These are phyloP conservation scores for Etheostoma cragini DNA, from an alignment of 2,113 vertebrate genomes.

Conservation along the genomic window DNA sequence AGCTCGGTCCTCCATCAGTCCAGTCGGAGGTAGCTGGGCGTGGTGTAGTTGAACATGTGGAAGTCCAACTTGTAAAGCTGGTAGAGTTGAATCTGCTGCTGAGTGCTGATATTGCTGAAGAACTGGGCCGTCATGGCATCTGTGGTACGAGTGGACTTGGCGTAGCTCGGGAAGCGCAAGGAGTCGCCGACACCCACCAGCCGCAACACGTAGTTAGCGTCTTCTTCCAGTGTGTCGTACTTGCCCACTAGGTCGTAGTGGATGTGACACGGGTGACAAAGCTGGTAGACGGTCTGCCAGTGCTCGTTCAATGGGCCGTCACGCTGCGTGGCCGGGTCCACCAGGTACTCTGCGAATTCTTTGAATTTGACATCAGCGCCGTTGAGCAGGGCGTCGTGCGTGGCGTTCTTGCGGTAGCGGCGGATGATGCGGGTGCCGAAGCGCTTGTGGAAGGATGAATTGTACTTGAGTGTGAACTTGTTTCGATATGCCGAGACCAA, in stretches of 20 bases:
- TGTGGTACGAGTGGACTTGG: conserved; percentile 98
- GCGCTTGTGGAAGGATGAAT: conserved; percentile 97
- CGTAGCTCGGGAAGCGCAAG: conserved; percentile 93
- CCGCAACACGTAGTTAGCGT: conserved; percentile 91
- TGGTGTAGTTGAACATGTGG: conserved; percentile 99
- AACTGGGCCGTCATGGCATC: conserved; percentile 97
- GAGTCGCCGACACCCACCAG: conserved; percentile 89
- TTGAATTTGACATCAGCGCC: conserved; percentile 93
- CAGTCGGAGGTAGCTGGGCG: conserved; percentile 95
- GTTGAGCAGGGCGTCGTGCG: conserved; percentile 90
- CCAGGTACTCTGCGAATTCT: conserved; percentile 94
- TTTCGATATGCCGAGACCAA: conserved; percentile 98
- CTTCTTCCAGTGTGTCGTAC: conserved; percentile 96
- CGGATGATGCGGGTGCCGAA: conserved; percentile 96
- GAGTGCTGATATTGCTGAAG: conserved; percentile 97
- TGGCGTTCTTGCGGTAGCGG: conserved; percentile 95
- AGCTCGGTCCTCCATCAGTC: conserved; percentile 81
- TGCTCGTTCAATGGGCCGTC: conserved; percentile 98
- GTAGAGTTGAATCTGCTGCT: conserved; percentile 92
- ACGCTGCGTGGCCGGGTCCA: conserved; percentile 92
- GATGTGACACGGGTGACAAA: conserved; percentile 98
- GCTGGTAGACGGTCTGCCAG: conserved; percentile 96
- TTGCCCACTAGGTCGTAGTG: conserved; percentile 98
- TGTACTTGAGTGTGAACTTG: conserved; percentile 99
- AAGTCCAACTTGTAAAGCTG: conserved; percentile 99